Evolutionary conservation across 1,140 invertebrate genomes (phyloP), one percentile per base, ranked within the genome.

Genomic region (Leptestheria dahalacensis): DNA sequence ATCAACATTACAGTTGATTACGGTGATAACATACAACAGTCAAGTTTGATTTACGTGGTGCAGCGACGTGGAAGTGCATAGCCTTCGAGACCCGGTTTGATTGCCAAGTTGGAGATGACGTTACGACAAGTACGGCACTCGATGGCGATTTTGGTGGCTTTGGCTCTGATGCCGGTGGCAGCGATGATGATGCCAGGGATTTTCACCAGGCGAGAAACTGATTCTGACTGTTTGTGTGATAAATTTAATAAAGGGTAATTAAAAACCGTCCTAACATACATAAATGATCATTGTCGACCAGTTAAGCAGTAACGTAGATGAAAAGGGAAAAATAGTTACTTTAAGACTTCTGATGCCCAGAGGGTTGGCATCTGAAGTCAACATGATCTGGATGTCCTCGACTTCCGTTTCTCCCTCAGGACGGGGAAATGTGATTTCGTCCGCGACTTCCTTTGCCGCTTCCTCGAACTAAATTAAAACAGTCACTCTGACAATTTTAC

Each of bases 51-150:
- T 81, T 81, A 94, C 84, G 86, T 87, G 65, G 81, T 84, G 71
- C 96, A 99, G 74, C 89, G 94, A 57, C 96, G 80, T 0, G 97
- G 97, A 68, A 99, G 75, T n/a, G 86, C 78, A 75, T 95, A 97
- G 2, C 96, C 96, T 69, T 99, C 96, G 9, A 99, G 74, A 2
- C 97, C 97, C 28, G 94, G 88, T 70, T 92, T 93, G 0, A 99
- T 84, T 52, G 81, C 74, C 54, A 98, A 79, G 72, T 99, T 93
- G 0, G 84, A 83, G 59, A 97, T 83, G 2, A 91, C 79, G 67
- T 86, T 91, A 62, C 84, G 81, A 69, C 97, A 99, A 4, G 88
- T 86, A 28, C 92, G 82, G 72, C 97, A 99, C 74, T 97, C 94
- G 59, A 99, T 86, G 0, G 91, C 85, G 65, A 99, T 90, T 69